These are phyloP conservation scores for Stegana nigrithorax DNA, from an alignment of 2,888 invertebrate species.

Conservation along the genomic window DNA sequence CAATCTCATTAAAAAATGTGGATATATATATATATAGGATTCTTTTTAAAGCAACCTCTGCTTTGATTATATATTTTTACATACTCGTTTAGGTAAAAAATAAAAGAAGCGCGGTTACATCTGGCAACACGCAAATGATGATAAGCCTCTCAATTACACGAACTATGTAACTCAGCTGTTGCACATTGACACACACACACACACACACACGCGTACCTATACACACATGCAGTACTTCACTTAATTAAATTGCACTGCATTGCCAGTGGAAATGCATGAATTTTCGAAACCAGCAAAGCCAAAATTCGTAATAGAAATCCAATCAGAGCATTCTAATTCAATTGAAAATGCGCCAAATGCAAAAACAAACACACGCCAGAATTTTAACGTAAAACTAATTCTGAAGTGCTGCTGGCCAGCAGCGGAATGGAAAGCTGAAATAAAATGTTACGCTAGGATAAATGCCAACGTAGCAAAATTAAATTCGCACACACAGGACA, in stretches of 20 bases:
- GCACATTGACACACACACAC: too few species aligned
- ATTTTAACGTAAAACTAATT: background rate
- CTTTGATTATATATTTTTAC: too few species aligned
- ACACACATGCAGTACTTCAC: conserved; percentile 20
- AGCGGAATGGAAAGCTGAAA: too few species aligned
- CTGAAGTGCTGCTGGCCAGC: background rate
- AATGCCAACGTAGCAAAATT: background rate
- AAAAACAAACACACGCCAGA: background rate
- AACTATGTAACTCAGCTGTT: conserved; percentile 45
- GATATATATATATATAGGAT: too few species aligned
- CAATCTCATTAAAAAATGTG: too few species aligned
- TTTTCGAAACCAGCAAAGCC: conserved; percentile 6
- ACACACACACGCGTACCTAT: background rate
- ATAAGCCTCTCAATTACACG: conserved; percentile 27
- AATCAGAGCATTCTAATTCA: conserved; percentile 58
- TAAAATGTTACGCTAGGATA: background rate
- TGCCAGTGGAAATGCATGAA: conserved; percentile 36
- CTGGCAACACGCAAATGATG: background rate
- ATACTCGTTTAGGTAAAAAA: background rate
- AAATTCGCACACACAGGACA: background rate
- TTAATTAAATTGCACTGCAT: conserved; percentile 51
- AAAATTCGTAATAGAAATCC: conserved; percentile 40
- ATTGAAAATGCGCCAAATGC: conserved; percentile 33
- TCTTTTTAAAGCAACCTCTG: too few species aligned
- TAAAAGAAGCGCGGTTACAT: background rate